These are phyloP conservation scores for Conomelus anceps DNA, from an alignment of 2,888 invertebrate species.

Conservation along the genomic window DNA sequence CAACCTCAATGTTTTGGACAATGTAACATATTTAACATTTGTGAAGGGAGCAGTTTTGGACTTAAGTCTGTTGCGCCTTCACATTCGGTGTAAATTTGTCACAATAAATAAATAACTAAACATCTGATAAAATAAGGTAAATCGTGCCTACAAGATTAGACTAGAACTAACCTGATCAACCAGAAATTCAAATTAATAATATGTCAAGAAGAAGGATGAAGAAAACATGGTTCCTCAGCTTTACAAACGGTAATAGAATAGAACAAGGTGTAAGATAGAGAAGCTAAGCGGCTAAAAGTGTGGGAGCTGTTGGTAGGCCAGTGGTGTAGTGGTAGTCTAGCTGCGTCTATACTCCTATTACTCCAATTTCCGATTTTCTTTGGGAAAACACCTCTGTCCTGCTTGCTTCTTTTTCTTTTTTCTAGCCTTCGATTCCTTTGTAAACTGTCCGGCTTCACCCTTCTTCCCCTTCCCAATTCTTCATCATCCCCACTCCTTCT, in stretches of 20 bases:
- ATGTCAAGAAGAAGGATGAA: too few species aligned
- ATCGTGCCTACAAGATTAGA: too few species aligned
- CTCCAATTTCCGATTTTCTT: constrained; percentile 21
- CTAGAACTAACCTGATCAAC: too few species aligned
- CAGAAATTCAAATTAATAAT: background rate
- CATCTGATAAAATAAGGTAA: too few species aligned
- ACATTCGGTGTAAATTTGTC: too few species aligned
- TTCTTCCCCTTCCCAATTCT: background rate
- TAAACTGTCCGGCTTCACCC: background rate
- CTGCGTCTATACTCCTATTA: constrained; percentile 11
- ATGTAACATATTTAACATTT: too few species aligned
- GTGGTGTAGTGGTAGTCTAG: background rate
- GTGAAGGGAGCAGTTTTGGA: too few species aligned
- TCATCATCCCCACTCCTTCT: too few species aligned
- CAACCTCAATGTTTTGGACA: too few species aligned
- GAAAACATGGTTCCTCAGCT: too few species aligned
- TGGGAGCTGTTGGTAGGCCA: background rate
- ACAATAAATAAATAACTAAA: too few species aligned
- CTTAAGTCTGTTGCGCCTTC: too few species aligned
- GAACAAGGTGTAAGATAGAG: background rate
- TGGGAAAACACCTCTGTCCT: constrained; percentile 11
- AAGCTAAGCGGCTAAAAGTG: background rate
- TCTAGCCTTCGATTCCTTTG: background rate
- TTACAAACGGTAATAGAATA: background rate
- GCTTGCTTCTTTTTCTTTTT: background rate